Percentiles rank a stretch among this genome's conserved stretches.
phyloP scores from a whole-genome alignment of 2,113 vertebrate genomes.

The Spheniscus mendiculus region DNA sequence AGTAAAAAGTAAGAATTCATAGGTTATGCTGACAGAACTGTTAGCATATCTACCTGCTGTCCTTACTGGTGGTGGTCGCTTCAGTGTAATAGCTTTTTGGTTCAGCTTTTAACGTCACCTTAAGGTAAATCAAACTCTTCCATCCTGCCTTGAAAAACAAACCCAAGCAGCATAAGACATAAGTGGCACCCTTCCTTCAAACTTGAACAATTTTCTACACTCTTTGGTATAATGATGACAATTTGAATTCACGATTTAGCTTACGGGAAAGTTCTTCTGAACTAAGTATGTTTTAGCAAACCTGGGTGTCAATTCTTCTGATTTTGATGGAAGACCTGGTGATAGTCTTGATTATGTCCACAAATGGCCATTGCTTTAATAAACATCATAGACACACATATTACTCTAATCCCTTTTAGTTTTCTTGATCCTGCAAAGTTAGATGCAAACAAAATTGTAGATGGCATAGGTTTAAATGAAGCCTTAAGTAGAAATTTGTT shows the following conservation, averaged over 20 bases:
- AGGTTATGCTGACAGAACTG: not conserved
- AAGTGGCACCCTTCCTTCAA: not conserved
- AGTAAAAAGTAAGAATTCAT: not conserved
- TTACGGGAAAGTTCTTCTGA: not conserved
- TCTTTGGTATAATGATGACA: not conserved
- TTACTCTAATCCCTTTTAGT: not conserved
- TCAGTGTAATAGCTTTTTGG: not conserved
- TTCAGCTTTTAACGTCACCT: not conserved
- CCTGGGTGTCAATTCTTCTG: not conserved
- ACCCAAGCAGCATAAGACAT: not conserved
- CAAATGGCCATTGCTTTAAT: not conserved
- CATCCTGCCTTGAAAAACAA: not conserved
- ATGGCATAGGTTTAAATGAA: not conserved
- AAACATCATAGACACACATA: not conserved
- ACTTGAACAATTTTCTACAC: not conserved
- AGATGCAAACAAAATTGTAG: not conserved
- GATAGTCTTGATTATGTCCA: not conserved
- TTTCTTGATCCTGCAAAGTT: not conserved
- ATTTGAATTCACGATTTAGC: not conserved
- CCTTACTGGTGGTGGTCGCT: not conserved
- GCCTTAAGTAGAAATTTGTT: not conserved
- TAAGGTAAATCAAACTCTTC: not conserved
- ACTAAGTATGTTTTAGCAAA: not conserved
- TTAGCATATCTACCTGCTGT: not conserved
- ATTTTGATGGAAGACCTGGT: not conserved